Base-by-base conservation (phyloP, 2,113 vertebrate genomes). In the Serinus canaria region DNA sequence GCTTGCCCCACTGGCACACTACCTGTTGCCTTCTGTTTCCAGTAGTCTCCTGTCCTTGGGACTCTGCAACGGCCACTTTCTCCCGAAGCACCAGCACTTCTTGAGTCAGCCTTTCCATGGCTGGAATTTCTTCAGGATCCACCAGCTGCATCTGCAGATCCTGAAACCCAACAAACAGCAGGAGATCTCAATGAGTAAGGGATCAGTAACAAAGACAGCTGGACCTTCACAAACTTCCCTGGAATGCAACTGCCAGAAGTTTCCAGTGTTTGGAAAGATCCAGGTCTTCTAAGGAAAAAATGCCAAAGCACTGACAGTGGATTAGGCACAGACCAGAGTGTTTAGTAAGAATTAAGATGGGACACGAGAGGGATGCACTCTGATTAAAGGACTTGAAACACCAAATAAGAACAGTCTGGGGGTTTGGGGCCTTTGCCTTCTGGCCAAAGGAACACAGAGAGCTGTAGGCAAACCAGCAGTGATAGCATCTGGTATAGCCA, bases 141-240 rank as follows among this genome's bases (percentile, higher is more conserved):
- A 98, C 98, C 96, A 99, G 90, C 85, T 99, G 98, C 97, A 97
- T 98, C 56, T 99, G 99, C 87, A 99, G 95, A 92, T 99, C 98
- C 99, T 99, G 92, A 67, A 97, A 89, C 84, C 21, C 31, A 94
- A 95, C 58, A 77, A 91, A 96, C 62, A 86, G 66, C 64, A 94
- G 43, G 41, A 84, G 33, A 19, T 44, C 21, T 75, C 66, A 87
- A 4, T 46, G 76, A 68, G 73, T 64, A 79, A 67, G 23, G 33
- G 66, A 92, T 91, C 77, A 90, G 56, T 76, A 92, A 83, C 64
- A 87, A 89, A 66, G 80, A 72, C 90, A 94, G 79, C 44, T 89
- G 80, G 41, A 89, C 47, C 62, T 59, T 56, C 0, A 0, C 37
- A 91, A 73, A 64, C 24, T 55, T 73, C 47, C 21, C 37, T 1